These are phyloP conservation scores for Carcharodon carcharias DNA, from an alignment of 2,797 vertebrate genomes.

Conservation along the genomic window DNA sequence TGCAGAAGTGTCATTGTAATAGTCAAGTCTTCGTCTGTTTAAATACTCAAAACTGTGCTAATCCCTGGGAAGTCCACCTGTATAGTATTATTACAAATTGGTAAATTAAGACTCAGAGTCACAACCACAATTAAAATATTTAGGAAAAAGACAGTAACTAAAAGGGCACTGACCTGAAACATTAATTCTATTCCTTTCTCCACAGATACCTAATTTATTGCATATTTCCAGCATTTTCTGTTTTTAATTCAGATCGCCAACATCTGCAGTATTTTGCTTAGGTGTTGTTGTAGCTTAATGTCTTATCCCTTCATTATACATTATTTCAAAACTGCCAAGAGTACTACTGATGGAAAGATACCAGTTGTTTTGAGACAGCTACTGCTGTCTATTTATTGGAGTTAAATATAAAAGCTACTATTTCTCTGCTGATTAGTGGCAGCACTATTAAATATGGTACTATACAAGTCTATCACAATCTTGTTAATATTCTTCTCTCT, in stretches of 20 bases:
- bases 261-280: not conserved
- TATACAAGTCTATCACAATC: not conserved
- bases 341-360: not conserved
- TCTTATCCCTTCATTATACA: not conserved
- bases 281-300: not conserved
- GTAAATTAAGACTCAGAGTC: not conserved
- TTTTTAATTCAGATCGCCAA: too few species aligned
- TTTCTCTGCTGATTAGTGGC: not conserved
- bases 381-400: not conserved
- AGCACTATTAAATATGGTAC: not conserved
- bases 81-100: not conserved
- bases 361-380: not conserved
- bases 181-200: not conserved
- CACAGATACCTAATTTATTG: too few species aligned
- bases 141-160: not conserved
- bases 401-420: not conserved
- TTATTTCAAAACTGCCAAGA: not conserved
- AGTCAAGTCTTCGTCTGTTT: not conserved
- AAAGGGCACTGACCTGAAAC: not conserved
- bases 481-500: not conserved
- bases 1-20: not conserved
- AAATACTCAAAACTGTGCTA: not conserved
- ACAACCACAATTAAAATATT: not conserved
- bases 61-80: not conserved
- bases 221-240: too few species aligned